These are phyloP conservation scores for Struthidea cinerea DNA, from an alignment of 2,113 vertebrate species.

Conservation along the genomic window DNA sequence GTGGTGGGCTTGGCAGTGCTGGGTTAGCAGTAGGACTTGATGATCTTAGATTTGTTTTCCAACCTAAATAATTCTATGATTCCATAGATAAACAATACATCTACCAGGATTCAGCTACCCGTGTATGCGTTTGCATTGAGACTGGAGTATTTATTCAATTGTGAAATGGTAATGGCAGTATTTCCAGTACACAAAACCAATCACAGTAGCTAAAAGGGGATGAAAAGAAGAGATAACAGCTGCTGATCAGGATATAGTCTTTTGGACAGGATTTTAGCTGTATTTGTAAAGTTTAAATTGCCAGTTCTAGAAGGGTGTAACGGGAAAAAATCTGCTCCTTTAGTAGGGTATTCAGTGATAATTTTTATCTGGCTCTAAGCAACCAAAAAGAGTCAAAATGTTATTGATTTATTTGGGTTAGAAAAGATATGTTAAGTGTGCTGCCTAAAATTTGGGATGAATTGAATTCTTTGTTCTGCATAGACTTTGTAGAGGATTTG, in stretches of 20 bases:
- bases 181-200: neutral
- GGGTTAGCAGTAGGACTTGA: accelerated
- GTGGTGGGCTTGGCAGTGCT: neutral
- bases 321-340: neutral
- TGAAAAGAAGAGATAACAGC: neutral
- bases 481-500: neutral
- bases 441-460: neutral
- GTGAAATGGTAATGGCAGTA: neutral
- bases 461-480: neutral
- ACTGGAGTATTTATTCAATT: neutral
- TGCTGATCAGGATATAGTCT: neutral
- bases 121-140: neutral
- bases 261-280: neutral
- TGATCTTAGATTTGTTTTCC: neutral
- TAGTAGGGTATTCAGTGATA: neutral
- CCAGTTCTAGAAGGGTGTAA: neutral
- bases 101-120: neutral
- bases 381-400: neutral
- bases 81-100: neutral
- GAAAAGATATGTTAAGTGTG: neutral
- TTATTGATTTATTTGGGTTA: neutral
- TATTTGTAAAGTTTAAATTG: neutral
- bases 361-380: neutral
- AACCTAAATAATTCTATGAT: neutral
- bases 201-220: neutral